Conservation (phyloP, 2,888 invertebrate genomes). For the Idaea dimidiata region DNA sequence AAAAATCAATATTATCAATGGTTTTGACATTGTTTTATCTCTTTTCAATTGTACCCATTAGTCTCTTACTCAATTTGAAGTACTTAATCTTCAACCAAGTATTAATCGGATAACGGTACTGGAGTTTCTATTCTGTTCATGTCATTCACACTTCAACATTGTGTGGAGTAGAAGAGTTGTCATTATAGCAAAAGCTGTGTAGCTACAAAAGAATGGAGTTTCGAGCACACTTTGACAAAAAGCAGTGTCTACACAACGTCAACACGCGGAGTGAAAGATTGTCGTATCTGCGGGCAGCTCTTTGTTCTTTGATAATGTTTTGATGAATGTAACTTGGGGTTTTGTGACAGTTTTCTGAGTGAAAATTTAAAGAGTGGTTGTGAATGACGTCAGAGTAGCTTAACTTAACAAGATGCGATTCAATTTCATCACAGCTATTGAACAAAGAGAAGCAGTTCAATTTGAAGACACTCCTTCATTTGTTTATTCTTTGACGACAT, state of each 20-base stretch:
- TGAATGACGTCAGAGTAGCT: slow-evolving; percentile 23
- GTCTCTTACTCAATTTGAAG: not conserved
- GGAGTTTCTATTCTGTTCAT: slow-evolving; percentile 27
- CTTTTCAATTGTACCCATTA: not conserved
- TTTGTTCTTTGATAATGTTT: slow-evolving; percentile 46
- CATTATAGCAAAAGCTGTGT: slow-evolving; percentile 49
- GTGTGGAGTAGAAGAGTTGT: slow-evolving; percentile 47
- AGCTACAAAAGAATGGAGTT: slow-evolving; percentile 54
- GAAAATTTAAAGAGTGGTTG: slow-evolving; percentile 30
- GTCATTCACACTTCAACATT: slow-evolving; percentile 28
- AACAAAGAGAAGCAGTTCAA: no score
- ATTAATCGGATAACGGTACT: slow-evolving; percentile 25
- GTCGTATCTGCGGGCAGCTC: slow-evolving; percentile 40
- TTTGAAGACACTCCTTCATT: no score
- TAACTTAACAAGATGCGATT: slow-evolving; percentile 15
- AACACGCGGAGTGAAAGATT: slow-evolving; percentile 20
- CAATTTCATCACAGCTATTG: slow-evolving; percentile 4
- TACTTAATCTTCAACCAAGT: slow-evolving; percentile 8
- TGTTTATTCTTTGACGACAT: no score
- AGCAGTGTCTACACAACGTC: slow-evolving; percentile 32
- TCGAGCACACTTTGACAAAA: slow-evolving; percentile 47
- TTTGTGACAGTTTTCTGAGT: slow-evolving; percentile 33
- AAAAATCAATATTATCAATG: not conserved
- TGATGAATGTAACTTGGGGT: slow-evolving; percentile 40
- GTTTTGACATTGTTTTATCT: not conserved